Base-by-base conservation (phyloP, 2,888 invertebrate species). In the Cepaea hortensis region DNA sequence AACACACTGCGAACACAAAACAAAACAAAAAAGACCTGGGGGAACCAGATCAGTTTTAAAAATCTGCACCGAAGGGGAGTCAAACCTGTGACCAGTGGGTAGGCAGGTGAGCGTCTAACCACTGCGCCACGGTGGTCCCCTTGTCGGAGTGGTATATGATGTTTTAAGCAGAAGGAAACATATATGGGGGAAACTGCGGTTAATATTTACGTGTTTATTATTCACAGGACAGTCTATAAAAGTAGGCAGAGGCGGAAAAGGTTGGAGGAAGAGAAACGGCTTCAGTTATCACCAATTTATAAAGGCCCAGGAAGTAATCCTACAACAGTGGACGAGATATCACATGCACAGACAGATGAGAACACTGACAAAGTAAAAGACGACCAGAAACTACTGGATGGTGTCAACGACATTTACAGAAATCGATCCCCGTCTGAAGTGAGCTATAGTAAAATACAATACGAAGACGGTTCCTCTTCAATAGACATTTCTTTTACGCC, bases 151-250 rank as follows among this genome's bases (percentile, higher is more conserved):
- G 35, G 35, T 35, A 35, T 35, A 35, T 35, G 35, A 35, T 35
- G 35, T 35, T 35, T 35, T 35, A 35, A 35, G 35, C 35, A 35
- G 35, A 35, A 35, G 35, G 35, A 35, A 35, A 35, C 35, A 35
- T 35, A 35, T 35, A 35, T 35, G 35, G 35, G 35, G 35, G 35
- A 35, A 35, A 35, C 35, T 35, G 35, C 35, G n/a, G 6, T 20
- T 20, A 6, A 20, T 18, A 18, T 68, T 68, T 20, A 6, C 20
- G 11, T 68, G 5, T 15, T 20, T 68, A 11, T 68, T 68, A 20
- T n/a, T 18, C 18, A 15, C 50, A 82, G 82, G 72, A 73, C 7
- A 11, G 72, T 82, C 35, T 82, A 82, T 23, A 72, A 68, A 23
- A 23, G n/a, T 4, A 82, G 35, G 15, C 18, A 55, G 62, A 61